phyloP scores from a whole-genome alignment of 1,140 invertebrate species.

The Ceratina japonica region DNA sequence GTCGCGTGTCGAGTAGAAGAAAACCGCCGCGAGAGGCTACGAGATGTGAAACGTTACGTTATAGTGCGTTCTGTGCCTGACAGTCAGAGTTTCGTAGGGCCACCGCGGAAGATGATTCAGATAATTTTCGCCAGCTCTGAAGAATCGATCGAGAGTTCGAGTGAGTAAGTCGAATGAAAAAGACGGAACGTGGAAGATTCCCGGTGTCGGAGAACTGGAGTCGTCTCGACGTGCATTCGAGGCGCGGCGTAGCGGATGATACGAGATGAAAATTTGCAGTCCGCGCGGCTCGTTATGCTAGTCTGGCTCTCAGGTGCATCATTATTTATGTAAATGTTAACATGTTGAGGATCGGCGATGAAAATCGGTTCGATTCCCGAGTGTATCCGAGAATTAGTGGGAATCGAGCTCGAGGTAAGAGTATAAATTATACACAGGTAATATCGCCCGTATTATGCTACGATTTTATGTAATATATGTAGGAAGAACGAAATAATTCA shows the following conservation, averaged over 20 bases:
- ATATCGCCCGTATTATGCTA: not conserved
- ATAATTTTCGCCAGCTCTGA: too few species aligned
- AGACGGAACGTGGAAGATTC: too few species aligned
- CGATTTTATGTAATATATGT: conserved; percentile 4
- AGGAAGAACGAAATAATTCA: not conserved
- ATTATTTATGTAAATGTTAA: conserved; percentile 49
- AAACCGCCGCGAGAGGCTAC: conserved; percentile 60
- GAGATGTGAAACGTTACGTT: conserved; percentile 48
- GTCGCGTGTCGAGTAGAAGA: conserved; percentile 9
- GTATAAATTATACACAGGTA: not conserved
- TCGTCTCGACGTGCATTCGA: too few species aligned
- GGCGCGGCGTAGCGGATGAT: not conserved
- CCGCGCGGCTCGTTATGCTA: conserved; percentile 53
- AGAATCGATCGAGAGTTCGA: conserved; percentile 1
- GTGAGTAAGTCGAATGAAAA: not conserved
- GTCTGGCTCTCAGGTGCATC: conserved; percentile 58
- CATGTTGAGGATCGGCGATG: conserved; percentile 36
- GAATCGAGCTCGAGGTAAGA: not conserved
- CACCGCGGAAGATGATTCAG: conserved; percentile 16
- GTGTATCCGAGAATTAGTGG: not conserved
- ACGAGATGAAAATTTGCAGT: conserved; percentile 29
- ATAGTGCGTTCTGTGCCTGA: conserved; percentile 49
- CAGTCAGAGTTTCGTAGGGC: conserved; percentile 45
- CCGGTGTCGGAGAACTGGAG: too few species aligned
- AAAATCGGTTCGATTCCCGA: not conserved